These are phyloP conservation scores for Thalassarche chlororhynchos DNA, from an alignment of 2,113 vertebrate genomes.

Conservation along the genomic window DNA sequence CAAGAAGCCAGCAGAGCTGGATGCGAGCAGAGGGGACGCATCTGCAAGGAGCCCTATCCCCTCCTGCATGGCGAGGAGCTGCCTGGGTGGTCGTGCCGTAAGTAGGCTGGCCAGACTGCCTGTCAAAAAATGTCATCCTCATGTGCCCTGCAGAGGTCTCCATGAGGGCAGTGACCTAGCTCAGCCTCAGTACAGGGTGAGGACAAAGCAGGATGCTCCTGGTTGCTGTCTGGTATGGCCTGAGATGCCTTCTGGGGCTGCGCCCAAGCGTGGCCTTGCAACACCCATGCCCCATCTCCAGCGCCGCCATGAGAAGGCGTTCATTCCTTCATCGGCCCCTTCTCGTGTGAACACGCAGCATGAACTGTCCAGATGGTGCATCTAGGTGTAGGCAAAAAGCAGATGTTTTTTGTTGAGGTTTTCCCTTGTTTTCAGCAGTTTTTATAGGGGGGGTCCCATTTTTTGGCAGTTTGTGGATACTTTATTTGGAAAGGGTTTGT, in stretches of 20 bases:
- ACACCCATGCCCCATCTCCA: rapidly evolving
- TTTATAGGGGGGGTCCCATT: neutral
- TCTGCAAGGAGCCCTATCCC: neutral
- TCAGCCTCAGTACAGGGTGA: neutral
- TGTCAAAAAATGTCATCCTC: neutral
- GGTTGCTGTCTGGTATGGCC: neutral
- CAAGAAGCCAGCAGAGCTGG: neutral
- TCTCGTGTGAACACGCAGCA: rapidly evolving
- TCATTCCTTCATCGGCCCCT: neutral
- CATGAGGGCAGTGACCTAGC: neutral
- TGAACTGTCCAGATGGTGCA: neutral
- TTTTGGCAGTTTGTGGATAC: neutral
- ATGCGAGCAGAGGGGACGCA: neutral
- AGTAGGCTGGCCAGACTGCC: neutral
- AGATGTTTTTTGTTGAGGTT: neutral
- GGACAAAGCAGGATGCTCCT: neutral
- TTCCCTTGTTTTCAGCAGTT: neutral
- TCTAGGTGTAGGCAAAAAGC: neutral
- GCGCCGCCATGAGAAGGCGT: rapidly evolving
- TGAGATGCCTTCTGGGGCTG: neutral
- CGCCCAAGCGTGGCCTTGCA: rapidly evolving
- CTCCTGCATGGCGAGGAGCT: too few species aligned
- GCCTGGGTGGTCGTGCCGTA: rapidly evolving
- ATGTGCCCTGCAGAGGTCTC: neutral
- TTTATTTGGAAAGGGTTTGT: neutral